Base-by-base conservation (phyloP, 2,888 invertebrate species). In the Thyatira batis region DNA sequence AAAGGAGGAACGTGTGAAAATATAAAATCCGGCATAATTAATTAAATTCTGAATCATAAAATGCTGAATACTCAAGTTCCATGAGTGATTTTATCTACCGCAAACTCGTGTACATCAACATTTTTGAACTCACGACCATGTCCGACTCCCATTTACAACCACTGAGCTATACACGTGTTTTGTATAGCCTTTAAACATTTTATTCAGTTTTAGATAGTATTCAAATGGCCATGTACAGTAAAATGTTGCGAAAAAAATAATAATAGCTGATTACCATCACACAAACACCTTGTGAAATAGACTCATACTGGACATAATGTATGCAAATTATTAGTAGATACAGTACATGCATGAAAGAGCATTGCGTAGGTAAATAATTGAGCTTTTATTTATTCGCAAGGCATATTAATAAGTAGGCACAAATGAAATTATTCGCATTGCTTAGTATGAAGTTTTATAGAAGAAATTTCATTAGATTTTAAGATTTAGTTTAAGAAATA, bases 361-460 rank as follows among this genome's bases (percentile, higher is more conserved):
- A 58, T 46, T 52, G 56, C 60, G 44, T 43, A 28, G 25, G 3
- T 43, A 28, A 20, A 25, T 45, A 30, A 44, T 52, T 45, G 45
- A 48, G 17, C 17, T 8, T 21, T 13, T n/a, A 21, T 28, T 27
- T 20, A 48, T 17, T 27, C 27, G 27, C 20, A 2, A n/a, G 20
- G 23, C 6, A 27, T 46, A 46, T 13, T 17, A 9, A 20, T 46
- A 23, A 43, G 23, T 23, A 6, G 30, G 2, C 10, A 30, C 1
- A 39, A 39, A 8, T n/a, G 4, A 4, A 13, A 17, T n/a, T 3
- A 39, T 53, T 69, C 68, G 71, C 67, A 25, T 5, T 50, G 61
- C 63, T 58, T 55, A 57, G 55, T 70, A 23, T 61, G 67, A 48
- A n/a, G n/a, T n/a, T n/a, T n/a, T n/a, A n/a, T n/a, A n/a, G n/a